Base-by-base conservation (phyloP, 2,113 vertebrate species). In the Columba livia region DNA sequence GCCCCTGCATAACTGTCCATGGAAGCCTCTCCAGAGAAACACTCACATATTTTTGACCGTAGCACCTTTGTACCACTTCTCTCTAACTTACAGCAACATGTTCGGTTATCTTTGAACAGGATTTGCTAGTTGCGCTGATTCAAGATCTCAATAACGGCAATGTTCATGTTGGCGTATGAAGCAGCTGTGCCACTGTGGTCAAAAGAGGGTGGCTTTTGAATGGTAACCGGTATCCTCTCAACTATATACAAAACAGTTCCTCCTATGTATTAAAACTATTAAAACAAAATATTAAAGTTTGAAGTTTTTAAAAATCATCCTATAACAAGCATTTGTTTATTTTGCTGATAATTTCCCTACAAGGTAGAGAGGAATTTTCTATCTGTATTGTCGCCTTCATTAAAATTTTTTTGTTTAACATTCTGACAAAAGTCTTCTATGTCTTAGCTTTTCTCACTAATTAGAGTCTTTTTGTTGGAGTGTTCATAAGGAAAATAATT, bases 271-370 rank as follows among this genome's bases (percentile, higher is more conserved):
- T 48, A 18, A 3, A 77, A 40, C 9, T 15, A 66, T 31, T 42
- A 42, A 64, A 84, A 24, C 9, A 82, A 88, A 85, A 38, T 38
- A 44, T 7, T 57, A n/a, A 57, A 71, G 15, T 23, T 36, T 3
- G 6, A 2, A 2, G 0, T 1, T 66, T 47, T 85, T 38, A 6
- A 0, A 56, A 61, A 48, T 40, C 26, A 75, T 65, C 5, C 31
- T 40, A 66, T 4, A 61, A 24, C 1, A 5, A 56, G 5, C 21
- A 87, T 51, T 26, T 58, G 9, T 31, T 32, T 71, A 28, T 53
- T 71, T 65, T 47, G 16, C 36, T 53, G 40, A 38, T 19, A 40
- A n/a, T 42, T 84, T 70, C 36, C 54, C 51, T 44, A 40, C 5
- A 75, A 79, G 3, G 6, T 5, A 79, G 29, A 0, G 11, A 53